Base-by-base conservation (phyloP, 2,888 invertebrate species). In the Cyclophora albipunctata region DNA sequence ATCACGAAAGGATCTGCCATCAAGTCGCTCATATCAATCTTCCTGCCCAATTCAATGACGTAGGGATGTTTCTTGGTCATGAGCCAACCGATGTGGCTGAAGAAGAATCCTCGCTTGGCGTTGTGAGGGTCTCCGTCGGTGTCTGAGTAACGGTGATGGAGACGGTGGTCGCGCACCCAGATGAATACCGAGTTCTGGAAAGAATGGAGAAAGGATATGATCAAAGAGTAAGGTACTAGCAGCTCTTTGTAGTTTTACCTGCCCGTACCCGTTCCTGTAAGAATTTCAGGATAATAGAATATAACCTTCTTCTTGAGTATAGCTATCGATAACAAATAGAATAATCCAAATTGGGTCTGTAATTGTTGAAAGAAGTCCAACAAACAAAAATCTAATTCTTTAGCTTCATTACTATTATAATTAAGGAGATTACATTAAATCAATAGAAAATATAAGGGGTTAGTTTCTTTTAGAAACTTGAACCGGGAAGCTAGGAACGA, bases 71-170 rank as follows among this genome's bases (percentile, higher is more conserved):
- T 96, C 59, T 90, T 91, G 54, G 85, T 83, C 90, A 96, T 90
- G 33, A 96, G 81, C 96, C 96, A 97, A 4, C 96, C 96, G 48
- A 96, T 91, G 73, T 97, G 96, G 3, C 93, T 91, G 81, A 96
- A 97, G 87, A 96, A 96, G 84, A 97, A 96, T 0, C 96, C 96
- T 44, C 95, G 85, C 45, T 89, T 91, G 0, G 94, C 90, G 71
- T 95, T 95, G 78, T 95, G 95, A 0, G 95, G 96, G 73, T 96
- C 95, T 0, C 91, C 94, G 62, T 94, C 92, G 0, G 90, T 90
- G 62, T 90, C 90, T 0, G 89, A 83, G 62, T 92, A 95, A 68
- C 94, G 95, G 78, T 96, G 95, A 66, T 96, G 95, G 53, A 93
- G 91, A 3, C 95, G 90, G 71, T 96, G 96, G 69, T 95, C 95